Base-by-base conservation (phyloP, 2,888 invertebrate species). In the Cataglyphis livida region DNA sequence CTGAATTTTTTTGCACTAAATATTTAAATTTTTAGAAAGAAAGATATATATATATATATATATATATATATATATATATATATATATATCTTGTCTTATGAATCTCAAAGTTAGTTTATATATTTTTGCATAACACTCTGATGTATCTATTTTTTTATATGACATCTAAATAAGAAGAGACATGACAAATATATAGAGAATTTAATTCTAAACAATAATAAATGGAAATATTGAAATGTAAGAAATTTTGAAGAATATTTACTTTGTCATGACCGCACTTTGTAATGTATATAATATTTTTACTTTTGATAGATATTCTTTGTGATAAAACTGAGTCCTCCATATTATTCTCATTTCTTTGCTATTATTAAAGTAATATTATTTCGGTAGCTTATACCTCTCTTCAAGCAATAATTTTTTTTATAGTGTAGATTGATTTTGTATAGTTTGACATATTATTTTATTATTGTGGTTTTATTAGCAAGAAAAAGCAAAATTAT, bases 261-360 rank as follows among this genome's bases (percentile, higher is more conserved):
- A 51, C 35, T 65, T 66, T 54, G 38, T 12, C 28, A 0, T 35
- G 10, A 62, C 18, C 15, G 1, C 12, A 9, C 10, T 81, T 62
- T 51, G 4, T 15, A 10, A 64, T 66, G 71, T 61, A 48, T 18
- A 48, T 48, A 48, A 62, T 57, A 54, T 0, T 32, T 68, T 78
- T 15, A 54, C 1, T 32, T 68, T 78, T 15, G 15, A 85, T 61
- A 83, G 57, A 65, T 82, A 64, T 89, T 89, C 89, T 66, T 89
- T 89, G 89, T 89, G 74, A 78, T 87, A 87, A 82, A 28, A 62
- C 41, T 84, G 87, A 85, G 76, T 75, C 85, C 57, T 62, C 10
- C 25, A n/a, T 48, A 48, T 48, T 48, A 0, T 82, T 87, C 70
- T 83, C 59, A 65, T 89, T 88, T 82, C 35, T 73, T 84, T 86